Base-by-base conservation (phyloP, 2,888 invertebrate species). In the Latheticus oryzae region DNA sequence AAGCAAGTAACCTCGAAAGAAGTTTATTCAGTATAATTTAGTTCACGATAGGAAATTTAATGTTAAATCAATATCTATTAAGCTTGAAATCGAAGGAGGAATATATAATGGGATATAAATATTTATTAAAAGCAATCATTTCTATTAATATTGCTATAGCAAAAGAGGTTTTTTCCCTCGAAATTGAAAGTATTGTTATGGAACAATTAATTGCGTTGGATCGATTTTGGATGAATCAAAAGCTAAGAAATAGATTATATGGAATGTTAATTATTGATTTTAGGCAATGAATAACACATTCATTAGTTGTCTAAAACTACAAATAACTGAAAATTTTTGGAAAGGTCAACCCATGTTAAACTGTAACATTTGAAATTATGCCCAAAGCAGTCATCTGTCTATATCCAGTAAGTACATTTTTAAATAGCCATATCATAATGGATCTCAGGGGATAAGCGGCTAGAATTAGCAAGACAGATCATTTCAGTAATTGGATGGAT, bases 11-110 rank as follows among this genome's bases (percentile, higher is more conserved):
- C 42, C 23, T 24, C 24, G 4, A 33, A 33, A 24, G 5, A 32
- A 16, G n/a, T n/a, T n/a, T n/a, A n/a, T 45, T 45, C 23, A 32
- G 26, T 37, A 26, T 48, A 48, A 48, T 48, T 48, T 35, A 37
- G 48, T 48, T 48, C 35, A 35, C 48, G 48, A 52, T 52, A 30
- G 51, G 7, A 28, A 26, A 28, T 24, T 51, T 51, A 52, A 52
- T 52, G 52, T 42, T 52, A 33, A 52, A 52, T 52, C 52, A 42
- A 42, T 52, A 52, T 42, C 40, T 52, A 42, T 52, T 52, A 42
- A 33, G 32, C 28, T 43, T 11, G 15, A 17, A 45, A 43, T 48
- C 37, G 37, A 30, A 45, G 17, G 19, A 50, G 26, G 28, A 50
- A 50, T 50, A 24, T 42, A 51, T 30, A 51, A 51, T 30, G 38